Base-by-base conservation (phyloP, 2,797 vertebrate genomes). In the Novumbra hubbsi region DNA sequence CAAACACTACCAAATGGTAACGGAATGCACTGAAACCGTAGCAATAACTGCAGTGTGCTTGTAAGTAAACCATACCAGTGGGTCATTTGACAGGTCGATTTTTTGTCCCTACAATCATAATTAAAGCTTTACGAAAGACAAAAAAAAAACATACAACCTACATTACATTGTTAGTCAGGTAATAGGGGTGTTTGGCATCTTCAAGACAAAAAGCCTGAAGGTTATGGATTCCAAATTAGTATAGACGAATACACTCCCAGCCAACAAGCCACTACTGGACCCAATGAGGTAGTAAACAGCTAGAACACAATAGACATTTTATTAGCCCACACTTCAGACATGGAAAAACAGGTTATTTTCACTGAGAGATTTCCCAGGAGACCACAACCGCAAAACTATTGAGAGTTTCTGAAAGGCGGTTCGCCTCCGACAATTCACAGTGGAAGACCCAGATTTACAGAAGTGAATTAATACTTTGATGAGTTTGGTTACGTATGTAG, bases 281-380 rank as follows among this genome's bases (percentile, higher is more conserved):
- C 30, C 48, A 52, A 55, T 32, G 68, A 52, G 21, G 68, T 17
- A 16, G 16, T 32, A 30, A 60, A 83, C 81, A 81, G 78, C 73
- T 14, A 21, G 67, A 66, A 45, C 76, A 88, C 84, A 83, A 83
- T 88, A 67, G 63, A 81, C 70, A 83, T 88, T 81, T 80, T 81
- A 83, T 69, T 77, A 72, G 83, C 80, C 69, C 57, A 69, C 80
- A 75, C 74, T 82, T 85, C 80, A 83, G 69, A 87, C 83, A 83
- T 80, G 85, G 77, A 90, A 90, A 91, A 89, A 85, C 84, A 85
- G 88, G 87, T 90, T 91, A 85, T 90, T 88, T 83, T 87, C 84
- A 76, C 81, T 81, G 81, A 64, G 82, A 84, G 84, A 85, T 85
- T 87, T 84, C 89, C 86, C 88, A 72, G 74, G 88, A 88, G 89